These are phyloP conservation scores for Phortica okadai DNA, from an alignment of 2,888 invertebrate genomes.

Conservation along the genomic window DNA sequence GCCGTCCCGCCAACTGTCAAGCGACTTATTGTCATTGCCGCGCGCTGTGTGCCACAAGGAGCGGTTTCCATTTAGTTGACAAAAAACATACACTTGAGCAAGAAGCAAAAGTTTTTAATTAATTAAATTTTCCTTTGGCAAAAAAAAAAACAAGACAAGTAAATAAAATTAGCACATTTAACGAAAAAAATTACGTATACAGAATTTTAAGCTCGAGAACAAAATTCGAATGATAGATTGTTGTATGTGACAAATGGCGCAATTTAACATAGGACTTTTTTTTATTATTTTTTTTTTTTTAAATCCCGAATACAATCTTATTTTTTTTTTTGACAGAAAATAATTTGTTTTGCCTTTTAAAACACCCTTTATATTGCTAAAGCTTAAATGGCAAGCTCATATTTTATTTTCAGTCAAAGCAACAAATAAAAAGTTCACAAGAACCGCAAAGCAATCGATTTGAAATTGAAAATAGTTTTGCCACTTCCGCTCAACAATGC, in stretches of 20 bases:
- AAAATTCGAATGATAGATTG: background rate
- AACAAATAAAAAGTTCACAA: background rate
- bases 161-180: background rate
- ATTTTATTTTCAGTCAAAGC: no score
- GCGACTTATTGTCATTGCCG: no score
- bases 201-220: background rate
- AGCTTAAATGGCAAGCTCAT: no score
- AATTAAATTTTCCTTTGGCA: constrained; percentile 9
- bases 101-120: constrained; percentile 27
- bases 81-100: constrained; percentile 18
- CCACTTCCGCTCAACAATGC: background rate
- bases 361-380: no score
- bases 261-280: no score
- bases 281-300: no score
- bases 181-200: background rate
- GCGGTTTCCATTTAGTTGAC: constrained; percentile 28
- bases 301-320: no score
- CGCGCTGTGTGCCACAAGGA: background rate
- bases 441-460: background rate
- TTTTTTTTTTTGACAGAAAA: no score
- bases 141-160: background rate
- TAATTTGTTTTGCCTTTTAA: no score
- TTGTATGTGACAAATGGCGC: no score
- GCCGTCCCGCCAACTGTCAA: no score
- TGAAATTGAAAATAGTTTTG: background rate